Evolutionary conservation across 2,113 vertebrate species (phyloP), one percentile per base, ranked within the genome.

Genomic region (Pseudorhombus dupliciocellatus): DNA sequence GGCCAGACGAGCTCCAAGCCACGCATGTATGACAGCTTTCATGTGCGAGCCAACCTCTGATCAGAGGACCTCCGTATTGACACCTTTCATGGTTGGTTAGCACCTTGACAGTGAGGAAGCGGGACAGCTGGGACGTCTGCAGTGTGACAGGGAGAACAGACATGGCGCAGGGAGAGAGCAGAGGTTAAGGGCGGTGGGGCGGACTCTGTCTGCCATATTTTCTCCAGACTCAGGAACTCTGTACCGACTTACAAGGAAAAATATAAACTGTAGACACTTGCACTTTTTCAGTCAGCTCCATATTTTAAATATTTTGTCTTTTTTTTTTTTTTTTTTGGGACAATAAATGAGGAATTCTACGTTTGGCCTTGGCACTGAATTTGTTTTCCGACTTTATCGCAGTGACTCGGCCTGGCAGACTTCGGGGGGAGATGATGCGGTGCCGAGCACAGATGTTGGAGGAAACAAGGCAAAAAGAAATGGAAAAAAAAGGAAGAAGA

Each of bases 41-140:
- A 89, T 71, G 78, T 80, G 66, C 7, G 31, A 69, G 87, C 86
- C 85, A 87, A 73, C 70, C 56, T 66, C 72, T 84, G 87, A 89
- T 90, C 84, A 88, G 75, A 80, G 71, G 30, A 73, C 75, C 82
- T 74, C 53, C 12, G 10, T 82, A 89, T 85, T 84, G 89, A 89
- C 87, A 90, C 76, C 84, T 80, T 86, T 90, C 87, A 86, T 56
- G 82, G 87, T 79, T 80, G 83, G 87, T 91, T 89, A 89, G 71
- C 80, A 80, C 87, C 83, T 86, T 83, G 84, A 87, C 84, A 75
- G 84, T 79, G 87, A 88, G 78, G 77, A 30, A 60, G 50, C 40
- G 4, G 81, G 75, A 79, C 82, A 84, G 86, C 84, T 83, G 81
- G 77, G 61, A 69, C 18, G 60, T 82, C 66, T 80, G 66, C 66